These are phyloP conservation scores for Parnassius glacialis DNA, from an alignment of 2,888 invertebrate genomes.

Conservation along the genomic window DNA sequence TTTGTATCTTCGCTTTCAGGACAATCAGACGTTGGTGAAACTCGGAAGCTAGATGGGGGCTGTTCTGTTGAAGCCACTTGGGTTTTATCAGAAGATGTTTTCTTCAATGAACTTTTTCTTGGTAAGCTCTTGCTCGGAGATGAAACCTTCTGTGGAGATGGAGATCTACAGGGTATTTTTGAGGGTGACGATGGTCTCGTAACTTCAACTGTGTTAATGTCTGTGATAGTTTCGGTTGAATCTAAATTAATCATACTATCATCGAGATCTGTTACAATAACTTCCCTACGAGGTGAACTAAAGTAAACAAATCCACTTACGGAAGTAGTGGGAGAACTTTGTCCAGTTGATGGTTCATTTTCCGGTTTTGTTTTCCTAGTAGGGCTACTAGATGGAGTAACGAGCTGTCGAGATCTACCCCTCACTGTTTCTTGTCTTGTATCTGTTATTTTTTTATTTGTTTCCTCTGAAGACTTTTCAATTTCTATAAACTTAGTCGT, in stretches of 20 bases:
- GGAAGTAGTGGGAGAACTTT: slow-evolving; percentile 78
- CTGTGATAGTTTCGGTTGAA: slow-evolving; percentile 36
- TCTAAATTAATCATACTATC: slow-evolving; percentile 47
- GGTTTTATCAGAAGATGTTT: slow-evolving; percentile 50
- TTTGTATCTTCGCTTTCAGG: slow-evolving; percentile 51
- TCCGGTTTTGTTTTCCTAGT: slow-evolving; percentile 65
- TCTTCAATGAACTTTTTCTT: slow-evolving; percentile 73
- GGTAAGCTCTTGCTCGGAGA: slow-evolving; percentile 57
- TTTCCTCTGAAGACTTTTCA: slow-evolving; percentile 55
- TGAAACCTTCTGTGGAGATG: slow-evolving; percentile 58
- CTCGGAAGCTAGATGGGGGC: slow-evolving; percentile 63
- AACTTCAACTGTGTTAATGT: slow-evolving; percentile 43
- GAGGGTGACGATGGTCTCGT: slow-evolving; percentile 57
- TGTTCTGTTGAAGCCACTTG: slow-evolving; percentile 60
- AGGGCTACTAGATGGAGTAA: slow-evolving; percentile 77
- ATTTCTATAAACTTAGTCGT: slow-evolving; percentile 56
- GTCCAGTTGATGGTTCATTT: slow-evolving; percentile 63
- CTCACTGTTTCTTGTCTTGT: slow-evolving; percentile 32
- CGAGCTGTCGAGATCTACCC: slow-evolving; percentile 58
- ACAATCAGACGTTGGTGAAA: slow-evolving; percentile 58
- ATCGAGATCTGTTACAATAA: slow-evolving; percentile 63
- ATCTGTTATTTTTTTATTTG: slow-evolving; percentile 42
- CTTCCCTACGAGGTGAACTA: slow-evolving; percentile 51
- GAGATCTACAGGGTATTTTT: slow-evolving; percentile 67
- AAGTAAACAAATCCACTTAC: slow-evolving; percentile 79